These are phyloP conservation scores for Cardinalis cardinalis DNA, from an alignment of 2,113 vertebrate species.

Conservation along the genomic window DNA sequence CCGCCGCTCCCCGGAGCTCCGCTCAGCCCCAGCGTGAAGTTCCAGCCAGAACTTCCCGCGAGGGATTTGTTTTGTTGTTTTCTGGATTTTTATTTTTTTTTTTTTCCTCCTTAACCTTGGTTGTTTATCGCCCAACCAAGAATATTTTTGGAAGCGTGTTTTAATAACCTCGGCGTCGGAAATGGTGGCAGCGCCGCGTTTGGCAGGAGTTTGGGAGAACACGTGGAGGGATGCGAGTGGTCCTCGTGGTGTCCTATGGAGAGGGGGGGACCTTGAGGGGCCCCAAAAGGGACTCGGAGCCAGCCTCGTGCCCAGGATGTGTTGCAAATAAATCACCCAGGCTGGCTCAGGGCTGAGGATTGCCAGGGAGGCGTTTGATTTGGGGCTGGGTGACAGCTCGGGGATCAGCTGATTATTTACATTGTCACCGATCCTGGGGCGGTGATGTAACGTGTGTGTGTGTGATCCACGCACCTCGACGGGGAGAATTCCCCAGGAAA, in stretches of 20 bases:
- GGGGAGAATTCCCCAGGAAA: neutral
- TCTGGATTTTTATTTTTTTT: neutral
- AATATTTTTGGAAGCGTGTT: neutral
- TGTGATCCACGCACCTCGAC: accelerated
- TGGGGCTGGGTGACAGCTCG: neutral
- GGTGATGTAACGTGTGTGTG: neutral
- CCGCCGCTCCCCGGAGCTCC: neutral
- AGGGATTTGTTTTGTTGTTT: neutral
- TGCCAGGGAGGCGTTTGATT: neutral
- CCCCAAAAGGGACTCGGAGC: neutral
- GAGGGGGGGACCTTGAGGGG: neutral
- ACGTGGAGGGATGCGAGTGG: neutral
- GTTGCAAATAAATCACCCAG: neutral
- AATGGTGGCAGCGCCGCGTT: neutral
- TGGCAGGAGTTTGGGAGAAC: neutral
- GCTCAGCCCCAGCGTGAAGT: neutral
- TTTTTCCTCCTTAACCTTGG: neutral
- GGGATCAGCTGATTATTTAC: neutral
- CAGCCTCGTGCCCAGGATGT: neutral
- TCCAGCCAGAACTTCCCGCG: slow-evolving; percentile 15
- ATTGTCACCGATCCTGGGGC: neutral
- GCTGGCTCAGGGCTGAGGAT: neutral
- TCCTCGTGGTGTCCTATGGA: neutral
- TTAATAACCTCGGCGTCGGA: neutral
- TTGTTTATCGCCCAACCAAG: neutral